Percentiles rank a stretch among this genome's conserved stretches.
Evolutionary conservation across 2,113 vertebrate species (phyloP).

Genomic region (Thryonomys swinderianus): DNA sequence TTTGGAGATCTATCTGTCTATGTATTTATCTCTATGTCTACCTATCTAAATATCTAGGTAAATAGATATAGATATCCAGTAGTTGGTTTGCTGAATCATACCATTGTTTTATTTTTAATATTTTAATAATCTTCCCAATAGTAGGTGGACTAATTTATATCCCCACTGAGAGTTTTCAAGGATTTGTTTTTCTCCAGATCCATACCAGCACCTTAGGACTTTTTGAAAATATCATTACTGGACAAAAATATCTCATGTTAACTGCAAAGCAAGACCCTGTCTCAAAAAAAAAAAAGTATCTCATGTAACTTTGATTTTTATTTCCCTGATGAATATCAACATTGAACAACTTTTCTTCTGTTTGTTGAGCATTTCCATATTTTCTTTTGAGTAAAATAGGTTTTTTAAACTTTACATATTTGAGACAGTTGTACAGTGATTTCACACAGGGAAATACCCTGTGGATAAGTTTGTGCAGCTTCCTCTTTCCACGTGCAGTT

Average conservation of each 20-base stretch:
- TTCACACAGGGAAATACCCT: constrained; percentile 23
- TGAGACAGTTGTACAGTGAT: background rate
- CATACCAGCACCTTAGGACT: background rate
- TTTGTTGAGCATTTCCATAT: background rate
- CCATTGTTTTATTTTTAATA: background rate
- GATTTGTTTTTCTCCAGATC: background rate
- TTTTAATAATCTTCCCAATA: background rate
- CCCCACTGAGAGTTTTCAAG: background rate
- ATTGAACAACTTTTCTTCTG: background rate
- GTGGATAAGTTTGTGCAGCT: background rate
- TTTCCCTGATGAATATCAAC: background rate
- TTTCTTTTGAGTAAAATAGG: background rate
- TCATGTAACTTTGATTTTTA: background rate
- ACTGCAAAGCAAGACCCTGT: too few relatives aligned
- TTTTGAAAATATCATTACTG: background rate
- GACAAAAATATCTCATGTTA: background rate
- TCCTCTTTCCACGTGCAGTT: background rate
- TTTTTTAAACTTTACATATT: background rate
- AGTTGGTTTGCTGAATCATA: background rate
- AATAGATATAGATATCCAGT: background rate
- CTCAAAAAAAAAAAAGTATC: too few relatives aligned
- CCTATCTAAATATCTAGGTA: too few relatives aligned
- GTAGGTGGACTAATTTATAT: background rate
- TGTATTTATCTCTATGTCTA: too few relatives aligned
- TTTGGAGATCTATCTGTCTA: too few relatives aligned